Evolutionary conservation across 2,888 invertebrate genomes (phyloP).

Genomic region (Macrosiphum euphorbiae): DNA sequence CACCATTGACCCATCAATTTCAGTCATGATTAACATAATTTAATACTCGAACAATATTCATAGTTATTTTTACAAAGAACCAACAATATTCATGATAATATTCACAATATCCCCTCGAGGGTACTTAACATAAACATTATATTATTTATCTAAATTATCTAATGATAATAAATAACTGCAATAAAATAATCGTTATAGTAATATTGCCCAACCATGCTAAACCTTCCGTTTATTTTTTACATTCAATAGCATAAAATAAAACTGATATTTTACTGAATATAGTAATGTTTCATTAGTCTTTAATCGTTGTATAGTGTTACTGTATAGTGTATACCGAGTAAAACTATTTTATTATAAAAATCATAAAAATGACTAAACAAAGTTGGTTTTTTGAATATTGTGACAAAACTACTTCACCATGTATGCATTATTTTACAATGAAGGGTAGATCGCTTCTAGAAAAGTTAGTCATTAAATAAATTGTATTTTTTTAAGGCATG

Average conservation of each 20-base stretch:
- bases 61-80: neutral
- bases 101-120: neutral
- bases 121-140: neutral
- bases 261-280: neutral
- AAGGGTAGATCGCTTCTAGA: neutral
- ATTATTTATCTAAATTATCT: neutral
- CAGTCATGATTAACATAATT: neutral
- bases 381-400: conserved; percentile 5
- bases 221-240: neutral
- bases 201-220: neutral
- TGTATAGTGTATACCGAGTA: neutral
- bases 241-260: neutral
- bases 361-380: neutral
- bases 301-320: neutral
- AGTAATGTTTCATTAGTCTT: neutral
- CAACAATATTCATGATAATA: neutral
- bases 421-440: conserved; percentile 10
- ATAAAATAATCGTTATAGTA: neutral
- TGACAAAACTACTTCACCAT: conserved; percentile 11
- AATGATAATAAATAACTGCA: neutral
- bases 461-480: neutral
- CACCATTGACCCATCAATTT: neutral
- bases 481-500: neutral
- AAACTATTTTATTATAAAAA: neutral
- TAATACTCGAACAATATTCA: neutral